Base-by-base conservation (phyloP, 1,140 invertebrate genomes). In the Diorhabda elongata region DNA sequence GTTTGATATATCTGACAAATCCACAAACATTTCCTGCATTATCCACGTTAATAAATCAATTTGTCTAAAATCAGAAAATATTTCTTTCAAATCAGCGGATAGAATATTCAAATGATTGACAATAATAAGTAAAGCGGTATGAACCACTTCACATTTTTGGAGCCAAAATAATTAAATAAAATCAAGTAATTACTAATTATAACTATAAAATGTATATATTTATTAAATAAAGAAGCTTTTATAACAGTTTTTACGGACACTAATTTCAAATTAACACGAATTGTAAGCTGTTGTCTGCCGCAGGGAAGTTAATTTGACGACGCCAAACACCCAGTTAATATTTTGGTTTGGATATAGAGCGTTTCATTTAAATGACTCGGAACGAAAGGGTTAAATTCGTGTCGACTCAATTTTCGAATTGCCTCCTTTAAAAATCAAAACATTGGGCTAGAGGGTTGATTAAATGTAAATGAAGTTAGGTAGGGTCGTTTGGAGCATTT, bases 241-340 rank as follows among this genome's bases (percentile, higher is more conserved):
- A 2, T 2, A 26, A 26, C 26, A 1, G 26, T 26, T 26, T 26
- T 26, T 26, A 26, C 26, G 26, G 26, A 26, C 26, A 26, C 26
- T 26, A 26, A 26, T 26, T 26, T 26, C 26, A 26, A 26, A 26
- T 26, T 26, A 26, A 26, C 26, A 26, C 26, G 26, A 26, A 26
- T 26, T 60, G 58, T 11, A 60, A n/a, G 5, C 58, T 60, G 5
- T n/a, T n/a, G 58, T 7, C 58, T 60, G n/a, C 58, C 58, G 42
- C n/a, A 60, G 58, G n/a, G 58, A 60, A 60, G 42, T 60, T 60
- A 7, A 60, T n/a, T 60, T 60, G 42, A 60, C 58, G 58, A 60
- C 58, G 58, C 58, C 58, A 60, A 60, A 60, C 58, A 60, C 58
- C 58, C 58, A 60, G n/a, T 60, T 60, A 42, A 60, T 60, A 60